Percentiles rank a stretch among this genome's conserved stretches.
phyloP scores from a whole-genome alignment of 1,140 invertebrate genomes.

The Brachionus calyciflorus region DNA sequence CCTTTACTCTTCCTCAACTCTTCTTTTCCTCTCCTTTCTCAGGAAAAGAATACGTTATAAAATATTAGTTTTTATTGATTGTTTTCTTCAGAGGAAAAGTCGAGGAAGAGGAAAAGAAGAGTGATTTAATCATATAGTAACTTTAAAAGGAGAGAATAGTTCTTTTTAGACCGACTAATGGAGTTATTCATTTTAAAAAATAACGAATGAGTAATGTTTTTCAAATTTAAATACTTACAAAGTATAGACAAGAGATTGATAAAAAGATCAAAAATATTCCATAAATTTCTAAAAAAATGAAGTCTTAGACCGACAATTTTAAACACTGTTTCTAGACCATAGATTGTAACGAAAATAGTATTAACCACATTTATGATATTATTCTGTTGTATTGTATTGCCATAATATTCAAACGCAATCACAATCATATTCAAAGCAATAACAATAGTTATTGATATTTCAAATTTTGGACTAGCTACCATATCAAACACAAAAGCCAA shows the following conservation, averaged over 20 bases:
- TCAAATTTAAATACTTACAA: slow-evolving; percentile 53
- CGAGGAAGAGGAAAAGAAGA: too few relatives aligned
- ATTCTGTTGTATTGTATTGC: slow-evolving; percentile 77
- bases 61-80: too few relatives aligned
- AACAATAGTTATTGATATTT: slow-evolving; percentile 98
- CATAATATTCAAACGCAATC: slow-evolving; percentile 94
- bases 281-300: slow-evolving; percentile 97
- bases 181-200: too few relatives aligned
- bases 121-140: too few relatives aligned
- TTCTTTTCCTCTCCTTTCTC: too few relatives aligned
- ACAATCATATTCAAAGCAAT: slow-evolving; percentile 97
- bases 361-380: slow-evolving; percentile 81
- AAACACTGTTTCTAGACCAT: slow-evolving; percentile 91
- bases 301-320: slow-evolving; percentile 93
- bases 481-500: slow-evolving; percentile 92
- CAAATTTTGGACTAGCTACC: slow-evolving; percentile 95
- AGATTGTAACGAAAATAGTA: slow-evolving; percentile 95
- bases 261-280: slow-evolving; percentile 99
- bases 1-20: too few relatives aligned
- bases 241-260: slow-evolving; percentile 94
- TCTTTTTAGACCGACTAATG: too few relatives aligned
- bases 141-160: too few relatives aligned
- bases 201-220: neutral
- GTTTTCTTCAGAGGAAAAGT: too few relatives aligned
- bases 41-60: too few relatives aligned